These are phyloP conservation scores for Delichon dasypus DNA, from an alignment of 2,797 vertebrate genomes.

Conservation along the genomic window DNA sequence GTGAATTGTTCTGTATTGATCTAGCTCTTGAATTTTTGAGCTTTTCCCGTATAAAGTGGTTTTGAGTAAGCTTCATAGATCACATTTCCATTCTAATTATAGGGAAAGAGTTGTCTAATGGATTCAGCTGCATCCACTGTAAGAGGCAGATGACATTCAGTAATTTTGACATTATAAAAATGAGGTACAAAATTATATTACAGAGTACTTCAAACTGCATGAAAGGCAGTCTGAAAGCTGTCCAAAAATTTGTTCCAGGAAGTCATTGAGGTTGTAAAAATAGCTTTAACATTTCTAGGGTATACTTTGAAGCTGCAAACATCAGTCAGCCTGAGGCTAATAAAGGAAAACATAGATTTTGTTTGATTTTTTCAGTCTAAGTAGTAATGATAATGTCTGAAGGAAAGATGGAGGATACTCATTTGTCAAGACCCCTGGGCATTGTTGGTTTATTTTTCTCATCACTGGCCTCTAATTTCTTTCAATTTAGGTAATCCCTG, in stretches of 20 bases:
- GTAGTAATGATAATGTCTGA: not conserved
- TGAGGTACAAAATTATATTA: not conserved
- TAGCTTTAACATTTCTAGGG: not conserved
- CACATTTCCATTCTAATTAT: constrained; percentile 19
- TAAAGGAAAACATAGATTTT: not conserved
- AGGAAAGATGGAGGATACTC: not conserved
- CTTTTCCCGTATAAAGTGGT: not conserved
- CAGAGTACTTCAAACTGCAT: not conserved
- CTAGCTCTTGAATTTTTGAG: not conserved
- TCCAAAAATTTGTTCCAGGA: constrained; percentile 30
- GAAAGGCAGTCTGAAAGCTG: constrained; percentile 18
- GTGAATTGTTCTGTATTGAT: not conserved
- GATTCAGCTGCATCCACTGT: not conserved
- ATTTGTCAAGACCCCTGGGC: not conserved
- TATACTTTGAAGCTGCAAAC: constrained; percentile 4
- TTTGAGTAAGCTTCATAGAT: not conserved
- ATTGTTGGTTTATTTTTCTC: not conserved
- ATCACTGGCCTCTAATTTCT: not conserved
- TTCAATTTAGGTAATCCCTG: not conserved
- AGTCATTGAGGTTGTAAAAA: constrained; percentile 13
- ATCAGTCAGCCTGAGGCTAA: not conserved
- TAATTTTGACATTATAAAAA: constrained; percentile 22
- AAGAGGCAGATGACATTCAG: constrained; percentile 11
- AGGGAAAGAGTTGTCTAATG: constrained; percentile 2
- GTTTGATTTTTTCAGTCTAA: constrained; percentile 8